phyloP scores from a whole-genome alignment of 2,113 vertebrate species.

The Pungitius pungitius region DNA sequence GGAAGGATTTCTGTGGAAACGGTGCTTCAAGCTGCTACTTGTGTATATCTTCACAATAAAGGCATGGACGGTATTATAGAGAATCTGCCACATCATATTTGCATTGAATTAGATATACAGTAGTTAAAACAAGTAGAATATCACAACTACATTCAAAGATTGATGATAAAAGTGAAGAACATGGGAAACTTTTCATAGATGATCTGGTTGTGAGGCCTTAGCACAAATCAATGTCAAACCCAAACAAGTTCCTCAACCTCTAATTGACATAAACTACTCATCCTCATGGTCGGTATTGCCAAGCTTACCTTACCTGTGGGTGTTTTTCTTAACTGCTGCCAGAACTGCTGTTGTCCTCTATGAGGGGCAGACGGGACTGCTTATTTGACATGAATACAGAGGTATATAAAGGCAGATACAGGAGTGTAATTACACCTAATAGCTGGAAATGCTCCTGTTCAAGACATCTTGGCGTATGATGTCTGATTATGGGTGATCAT shows the following conservation, averaged over 20 bases:
- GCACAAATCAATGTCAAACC: conserved; percentile 70
- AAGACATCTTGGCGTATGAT: conserved; percentile 74
- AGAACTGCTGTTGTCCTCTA: conserved; percentile 50
- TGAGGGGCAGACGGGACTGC: conserved; percentile 46
- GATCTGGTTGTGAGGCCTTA: conserved; percentile 54
- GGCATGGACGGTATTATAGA: neutral
- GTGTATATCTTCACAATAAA: conserved; percentile 1
- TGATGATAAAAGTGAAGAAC: conserved; percentile 7
- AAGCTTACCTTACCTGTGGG: conserved; percentile 47
- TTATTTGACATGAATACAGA: conserved; percentile 74
- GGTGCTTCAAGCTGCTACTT: neutral
- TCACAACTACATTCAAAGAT: conserved; percentile 3
- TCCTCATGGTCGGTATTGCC: conserved; percentile 38
- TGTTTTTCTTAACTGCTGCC: conserved; percentile 65
- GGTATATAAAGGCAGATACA: conserved; percentile 70
- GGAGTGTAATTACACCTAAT: conserved; percentile 80
- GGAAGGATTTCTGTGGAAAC: neutral
- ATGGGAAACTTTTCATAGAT: conserved; percentile 46
- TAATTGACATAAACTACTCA: conserved; percentile 61
- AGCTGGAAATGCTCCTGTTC: conserved; percentile 76
- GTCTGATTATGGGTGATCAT: conserved; percentile 81
- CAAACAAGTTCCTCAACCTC: conserved; percentile 50
- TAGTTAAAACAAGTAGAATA: conserved; percentile 7
- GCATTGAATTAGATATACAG: neutral
- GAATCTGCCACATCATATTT: neutral